A percentile compares a stretch with the other conserved stretches of the same genome.
Evolutionary conservation across 2,888 invertebrate species (phyloP).

Genomic region (Dascillus cervinus): DNA sequence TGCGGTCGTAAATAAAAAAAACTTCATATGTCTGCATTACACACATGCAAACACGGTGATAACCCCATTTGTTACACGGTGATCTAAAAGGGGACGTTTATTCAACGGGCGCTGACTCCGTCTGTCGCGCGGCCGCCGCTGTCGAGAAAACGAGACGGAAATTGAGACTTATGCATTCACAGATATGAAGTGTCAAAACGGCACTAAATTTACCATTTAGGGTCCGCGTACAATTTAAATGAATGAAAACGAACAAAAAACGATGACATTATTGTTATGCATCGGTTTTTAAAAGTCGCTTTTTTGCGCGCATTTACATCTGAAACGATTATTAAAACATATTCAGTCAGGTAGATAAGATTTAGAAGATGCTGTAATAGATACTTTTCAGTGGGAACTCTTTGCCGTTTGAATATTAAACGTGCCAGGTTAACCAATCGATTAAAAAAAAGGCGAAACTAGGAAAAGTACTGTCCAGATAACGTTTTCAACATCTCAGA

Average conservation of each 20-base stretch:
- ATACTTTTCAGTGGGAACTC: slow-evolving; percentile 3
- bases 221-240: slow-evolving; percentile 7
- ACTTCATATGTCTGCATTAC: slow-evolving; percentile 17
- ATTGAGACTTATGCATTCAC: not conserved
- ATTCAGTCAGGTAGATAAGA: not conserved
- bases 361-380: slow-evolving; percentile 1
- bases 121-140: slow-evolving; percentile 1
- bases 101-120: slow-evolving; percentile 8
- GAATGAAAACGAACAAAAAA: slow-evolving; percentile 13
- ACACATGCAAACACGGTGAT: slow-evolving; percentile 22
- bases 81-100: slow-evolving; percentile 11
- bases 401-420: too few relatives aligned
- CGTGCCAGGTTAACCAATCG: too few relatives aligned
- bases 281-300: slow-evolving; percentile 18
- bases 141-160: not conserved
- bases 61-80: slow-evolving; percentile 19
- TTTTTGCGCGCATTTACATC: slow-evolving; percentile 11
- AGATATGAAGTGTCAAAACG: slow-evolving; percentile 16
- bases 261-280: slow-evolving; percentile 22
- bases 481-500: slow-evolving; percentile 14
- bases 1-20: slow-evolving; percentile 20
- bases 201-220: slow-evolving; percentile 17
- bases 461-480: too few relatives aligned
- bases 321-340: slow-evolving; percentile 3
- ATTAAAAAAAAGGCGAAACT: too few relatives aligned